Conservation (phyloP, 2,113 vertebrate genomes). For the Stegostoma tigrinum region DNA sequence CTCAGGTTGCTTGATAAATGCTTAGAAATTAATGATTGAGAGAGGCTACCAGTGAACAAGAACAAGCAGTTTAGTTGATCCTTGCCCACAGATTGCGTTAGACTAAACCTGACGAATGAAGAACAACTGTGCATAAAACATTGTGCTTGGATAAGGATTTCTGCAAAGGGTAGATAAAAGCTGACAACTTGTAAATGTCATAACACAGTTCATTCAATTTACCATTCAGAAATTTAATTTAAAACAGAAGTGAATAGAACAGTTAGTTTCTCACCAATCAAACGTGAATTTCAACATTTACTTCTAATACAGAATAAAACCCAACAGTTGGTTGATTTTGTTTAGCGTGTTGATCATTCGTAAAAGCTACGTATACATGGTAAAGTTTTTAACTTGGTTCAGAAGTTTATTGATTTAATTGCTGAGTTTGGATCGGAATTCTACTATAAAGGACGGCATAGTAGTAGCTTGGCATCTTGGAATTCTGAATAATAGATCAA, state of each 20-base stretch:
- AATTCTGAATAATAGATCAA: not conserved
- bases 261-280: not conserved
- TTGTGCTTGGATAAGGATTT: not conserved
- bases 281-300: not conserved
- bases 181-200: not conserved
- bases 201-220: not conserved
- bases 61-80: not conserved
- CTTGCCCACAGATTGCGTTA: not conserved
- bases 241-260: not conserved
- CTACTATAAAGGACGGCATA: not conserved
- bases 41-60: not conserved
- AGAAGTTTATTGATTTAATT: not conserved
- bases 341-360: not conserved
- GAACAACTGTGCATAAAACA: not conserved
- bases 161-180: not conserved
- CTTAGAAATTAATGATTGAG: not conserved
- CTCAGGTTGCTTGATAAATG: not conserved
- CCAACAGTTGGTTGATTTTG: not conserved
- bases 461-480: not conserved
- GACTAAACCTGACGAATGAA: not conserved
- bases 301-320: not conserved
- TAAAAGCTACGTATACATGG: not conserved
- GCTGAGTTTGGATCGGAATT: not conserved
- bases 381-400: not conserved
- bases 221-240: not conserved